Conservation (phyloP, 2,797 vertebrate genomes). For the Lerista edwardsae region DNA sequence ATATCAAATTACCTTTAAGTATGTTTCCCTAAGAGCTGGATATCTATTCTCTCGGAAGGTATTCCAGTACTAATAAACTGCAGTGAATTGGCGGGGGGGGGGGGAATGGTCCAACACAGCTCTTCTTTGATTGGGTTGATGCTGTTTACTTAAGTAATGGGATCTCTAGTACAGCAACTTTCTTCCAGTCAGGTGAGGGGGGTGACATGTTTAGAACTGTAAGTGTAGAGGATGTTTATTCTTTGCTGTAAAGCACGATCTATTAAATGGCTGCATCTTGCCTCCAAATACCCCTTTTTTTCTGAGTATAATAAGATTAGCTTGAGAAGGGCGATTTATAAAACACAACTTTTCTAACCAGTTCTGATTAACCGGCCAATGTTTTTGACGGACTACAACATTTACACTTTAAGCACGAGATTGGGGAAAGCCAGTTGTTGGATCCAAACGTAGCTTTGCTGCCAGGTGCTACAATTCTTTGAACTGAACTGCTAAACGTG, state of each 20-base stretch:
- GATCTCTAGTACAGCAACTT: slow-evolving; percentile 21
- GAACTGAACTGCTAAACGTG: slow-evolving; percentile 69
- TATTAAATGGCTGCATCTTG: slow-evolving; percentile 63
- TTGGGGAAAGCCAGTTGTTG: slow-evolving; percentile 67
- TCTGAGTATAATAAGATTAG: slow-evolving; percentile 51
- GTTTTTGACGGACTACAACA: slow-evolving; percentile 65
- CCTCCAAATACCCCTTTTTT: slow-evolving; percentile 38
- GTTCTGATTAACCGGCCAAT: slow-evolving; percentile 50
- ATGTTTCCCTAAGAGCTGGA: slow-evolving; percentile 39
- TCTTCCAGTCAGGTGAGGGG: slow-evolving; percentile 33
- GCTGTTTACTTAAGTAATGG: slow-evolving; percentile 42
- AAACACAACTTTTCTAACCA: slow-evolving; percentile 57
- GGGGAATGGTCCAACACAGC: neutral
- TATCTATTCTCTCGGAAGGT: slow-evolving; percentile 1
- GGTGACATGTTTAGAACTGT: slow-evolving; percentile 18
- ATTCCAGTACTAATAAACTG: slow-evolving; percentile 3
- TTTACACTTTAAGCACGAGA: slow-evolving; percentile 67
- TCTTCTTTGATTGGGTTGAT: slow-evolving; percentile 30
- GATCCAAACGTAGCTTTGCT: slow-evolving; percentile 61
- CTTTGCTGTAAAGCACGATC: slow-evolving; percentile 42
- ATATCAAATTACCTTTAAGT: slow-evolving; percentile 31
- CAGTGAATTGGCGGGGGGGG: slow-evolving; percentile 55
- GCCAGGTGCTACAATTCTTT: slow-evolving; percentile 59
- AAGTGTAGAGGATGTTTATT: slow-evolving; percentile 50
- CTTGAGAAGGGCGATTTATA: slow-evolving; percentile 63